These are phyloP conservation scores for Apodemia hepburni DNA, from an alignment of 2,888 invertebrate species.

Conservation along the genomic window DNA sequence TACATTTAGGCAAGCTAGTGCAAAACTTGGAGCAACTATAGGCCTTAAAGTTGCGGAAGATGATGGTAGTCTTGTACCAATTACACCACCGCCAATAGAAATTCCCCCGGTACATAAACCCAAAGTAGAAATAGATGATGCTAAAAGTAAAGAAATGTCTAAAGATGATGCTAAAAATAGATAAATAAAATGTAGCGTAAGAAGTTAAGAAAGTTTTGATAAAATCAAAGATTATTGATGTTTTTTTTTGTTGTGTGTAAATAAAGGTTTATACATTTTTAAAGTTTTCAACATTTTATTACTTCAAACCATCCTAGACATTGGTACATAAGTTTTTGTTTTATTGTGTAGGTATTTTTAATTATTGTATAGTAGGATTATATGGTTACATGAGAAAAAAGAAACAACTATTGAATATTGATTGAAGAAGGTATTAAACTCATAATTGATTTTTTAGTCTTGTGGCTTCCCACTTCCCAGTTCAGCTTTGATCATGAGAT, in stretches of 20 bases:
- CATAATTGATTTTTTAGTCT: too few species aligned
- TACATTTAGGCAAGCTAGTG: slow-evolving; percentile 91
- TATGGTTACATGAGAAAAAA: too few species aligned
- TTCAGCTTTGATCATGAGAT: too few species aligned
- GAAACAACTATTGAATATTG: too few species aligned
- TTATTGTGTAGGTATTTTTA: too few species aligned
- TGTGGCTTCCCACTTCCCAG: too few species aligned
- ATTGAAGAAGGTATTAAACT: too few species aligned
- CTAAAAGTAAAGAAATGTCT: slow-evolving; percentile 45
- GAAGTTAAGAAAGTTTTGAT: background rate
- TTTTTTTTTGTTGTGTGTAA: slow-evolving; percentile 54
- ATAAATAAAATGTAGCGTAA: slow-evolving; percentile 35
- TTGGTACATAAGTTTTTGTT: too few species aligned
- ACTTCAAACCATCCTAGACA: too few species aligned
- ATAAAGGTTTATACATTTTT: slow-evolving; percentile 50
- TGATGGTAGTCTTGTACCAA: slow-evolving; percentile 77
- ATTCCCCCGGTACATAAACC: slow-evolving; percentile 64
- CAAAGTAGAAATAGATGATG: slow-evolving; percentile 40
- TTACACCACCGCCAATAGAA: slow-evolving; percentile 64
- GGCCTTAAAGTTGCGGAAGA: slow-evolving; percentile 87
- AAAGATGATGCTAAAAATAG: slow-evolving; percentile 53
- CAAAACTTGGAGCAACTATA: slow-evolving; percentile 91
- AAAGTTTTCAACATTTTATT: background rate
- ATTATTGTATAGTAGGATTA: too few species aligned
- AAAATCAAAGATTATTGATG: slow-evolving; percentile 31